These are phyloP conservation scores for Amazona finschi DNA, from an alignment of 2,797 vertebrate species.

Conservation along the genomic window DNA sequence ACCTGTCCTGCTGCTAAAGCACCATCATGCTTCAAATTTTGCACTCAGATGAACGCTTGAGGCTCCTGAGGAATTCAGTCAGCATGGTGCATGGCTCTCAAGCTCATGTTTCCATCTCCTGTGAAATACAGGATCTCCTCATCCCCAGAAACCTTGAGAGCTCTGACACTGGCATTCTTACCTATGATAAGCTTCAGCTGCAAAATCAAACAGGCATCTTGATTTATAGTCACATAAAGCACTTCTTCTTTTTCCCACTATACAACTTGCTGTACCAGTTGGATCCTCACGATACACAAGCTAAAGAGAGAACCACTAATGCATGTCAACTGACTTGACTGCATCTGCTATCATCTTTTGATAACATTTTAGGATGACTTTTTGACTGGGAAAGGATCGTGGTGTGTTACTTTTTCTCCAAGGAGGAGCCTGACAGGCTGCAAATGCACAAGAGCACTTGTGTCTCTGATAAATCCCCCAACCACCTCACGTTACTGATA, in stretches of 20 bases:
- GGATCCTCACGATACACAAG: background rate
- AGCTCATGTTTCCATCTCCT: background rate
- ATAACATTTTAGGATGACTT: background rate
- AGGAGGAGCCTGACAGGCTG: background rate
- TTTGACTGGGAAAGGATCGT: fast-evolving
- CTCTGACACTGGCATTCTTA: background rate
- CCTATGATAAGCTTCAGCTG: background rate
- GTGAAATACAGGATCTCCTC: no score
- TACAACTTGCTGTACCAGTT: no score
- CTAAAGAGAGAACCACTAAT: background rate
- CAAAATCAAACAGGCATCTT: background rate
- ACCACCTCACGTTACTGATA: fast-evolving
- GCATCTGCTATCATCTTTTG: background rate
- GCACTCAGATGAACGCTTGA: background rate
- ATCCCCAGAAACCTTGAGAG: background rate
- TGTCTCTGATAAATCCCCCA: background rate
- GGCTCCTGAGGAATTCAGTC: background rate
- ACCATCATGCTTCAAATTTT: background rate
- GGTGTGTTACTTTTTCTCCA: fast-evolving
- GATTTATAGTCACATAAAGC: background rate
- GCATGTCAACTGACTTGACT: fast-evolving
- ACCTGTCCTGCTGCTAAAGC: background rate
- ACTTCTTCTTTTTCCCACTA: background rate
- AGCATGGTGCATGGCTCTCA: background rate
- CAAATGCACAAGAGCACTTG: background rate